Evolutionary conservation across 2,113 vertebrate genomes (phyloP).

Genomic region (Xiphophorus maculatus): DNA sequence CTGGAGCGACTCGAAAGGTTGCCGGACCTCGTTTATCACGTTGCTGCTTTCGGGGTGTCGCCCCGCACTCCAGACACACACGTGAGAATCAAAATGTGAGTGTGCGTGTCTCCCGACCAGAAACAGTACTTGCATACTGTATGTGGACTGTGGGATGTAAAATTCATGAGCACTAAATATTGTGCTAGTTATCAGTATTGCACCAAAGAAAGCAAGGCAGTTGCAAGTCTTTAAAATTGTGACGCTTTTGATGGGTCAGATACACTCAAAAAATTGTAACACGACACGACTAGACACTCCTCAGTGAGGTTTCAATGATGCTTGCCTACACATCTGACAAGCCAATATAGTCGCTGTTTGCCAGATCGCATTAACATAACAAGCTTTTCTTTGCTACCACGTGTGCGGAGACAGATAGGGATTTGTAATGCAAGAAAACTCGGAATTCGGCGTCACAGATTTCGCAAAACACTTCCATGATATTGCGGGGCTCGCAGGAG

Average conservation of each 20-base stretch:
- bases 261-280: background rate
- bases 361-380: slow-evolving; percentile 37
- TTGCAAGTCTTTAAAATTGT: too few species aligned
- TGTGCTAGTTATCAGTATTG: too few species aligned
- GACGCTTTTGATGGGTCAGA: too few species aligned
- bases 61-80: slow-evolving; percentile 33
- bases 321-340: slow-evolving; percentile 33
- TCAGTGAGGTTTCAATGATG: slow-evolving; percentile 24
- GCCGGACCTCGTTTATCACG: slow-evolving; percentile 12
- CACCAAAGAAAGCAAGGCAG: too few species aligned
- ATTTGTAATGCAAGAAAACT: slow-evolving; percentile 2
- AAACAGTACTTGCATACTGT: too few species aligned
- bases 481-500: background rate
- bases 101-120: slow-evolving; percentile 33
- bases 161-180: too few species aligned
- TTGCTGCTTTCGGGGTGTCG: slow-evolving; percentile 23
- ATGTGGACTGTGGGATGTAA: too few species aligned
- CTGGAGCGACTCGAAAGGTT: slow-evolving; percentile 42
- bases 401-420: background rate
- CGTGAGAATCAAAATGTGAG: slow-evolving; percentile 55
- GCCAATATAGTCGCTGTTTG: slow-evolving; percentile 39
- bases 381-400: background rate
- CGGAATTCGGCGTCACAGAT: background rate
- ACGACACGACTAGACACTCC: slow-evolving; percentile 23
- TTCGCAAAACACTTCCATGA: background rate